Base-by-base conservation (phyloP, 1,140 invertebrate genomes). In the Episyrphus balteatus region DNA sequence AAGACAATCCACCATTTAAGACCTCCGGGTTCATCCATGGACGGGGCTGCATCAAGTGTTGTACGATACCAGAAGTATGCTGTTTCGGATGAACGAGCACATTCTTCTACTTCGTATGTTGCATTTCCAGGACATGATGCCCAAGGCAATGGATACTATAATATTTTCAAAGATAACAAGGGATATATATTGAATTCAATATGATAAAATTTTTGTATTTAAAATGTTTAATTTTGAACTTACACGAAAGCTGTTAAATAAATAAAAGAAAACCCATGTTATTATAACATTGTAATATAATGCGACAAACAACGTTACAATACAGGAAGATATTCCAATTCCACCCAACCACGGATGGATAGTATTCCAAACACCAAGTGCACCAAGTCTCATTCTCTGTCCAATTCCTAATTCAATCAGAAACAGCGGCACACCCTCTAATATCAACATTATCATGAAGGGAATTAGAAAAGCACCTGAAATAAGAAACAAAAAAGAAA, bases 261-360 rank as follows among this genome's bases (percentile, higher is more conserved):
- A 80, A 63, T 97, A 98, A 68, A 84, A 98, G 71, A 98, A 86
- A 52, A 93, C 95, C 94, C 94, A 98, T 37, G 92, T 93, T 59
- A 98, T 93, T 64, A 98, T 97, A 53, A 97, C 91, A 62, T 98
- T 98, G 75, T 98, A 98, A 70, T 98, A 98, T 32, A 97, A 76
- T 2, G 87, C 86, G 15, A 94, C 88, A 61, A 92, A 89, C 42
- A 91, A 84, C 1, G 90, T 92, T 37, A 97, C 91, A 41, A 96
- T 81, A 59, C 89, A 92, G 44, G 85, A 88, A 12, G 91, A 84
- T 47, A 95, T 88, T 14, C 87, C 86, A 50, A 92, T 87, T 34
- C 88, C 88, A 6, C 88, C 89, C 46, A 92, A 73, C 84, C 89
- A 92, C 0, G 92, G 90, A 63, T 93, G 87, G 52, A 92, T 90